Evolutionary conservation across 2,113 vertebrate species (phyloP).

Genomic region (Pterocles gutturalis): DNA sequence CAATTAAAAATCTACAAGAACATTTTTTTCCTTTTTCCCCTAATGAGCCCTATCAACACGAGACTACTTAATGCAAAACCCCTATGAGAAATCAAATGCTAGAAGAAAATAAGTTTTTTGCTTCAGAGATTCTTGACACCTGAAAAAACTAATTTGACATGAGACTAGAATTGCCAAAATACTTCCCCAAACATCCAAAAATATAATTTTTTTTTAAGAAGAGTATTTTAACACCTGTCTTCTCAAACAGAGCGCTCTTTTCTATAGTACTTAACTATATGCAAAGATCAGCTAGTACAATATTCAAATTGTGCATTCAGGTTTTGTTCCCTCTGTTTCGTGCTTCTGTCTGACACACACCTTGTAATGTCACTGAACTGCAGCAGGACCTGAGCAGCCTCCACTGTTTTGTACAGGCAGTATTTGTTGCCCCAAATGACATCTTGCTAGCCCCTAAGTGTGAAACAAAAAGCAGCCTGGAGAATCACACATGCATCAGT

Average conservation of each 20-base stretch:
- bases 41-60: not conserved
- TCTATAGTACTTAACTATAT: not conserved
- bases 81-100: not conserved
- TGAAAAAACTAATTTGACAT: not conserved
- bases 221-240: not conserved
- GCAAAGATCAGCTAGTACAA: not conserved
- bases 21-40: not conserved
- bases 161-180: constrained; percentile 27
- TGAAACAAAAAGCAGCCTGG: not conserved
- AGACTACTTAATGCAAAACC: not conserved
- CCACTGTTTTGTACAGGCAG: not conserved
- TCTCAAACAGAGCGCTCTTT: not conserved
- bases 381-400: not conserved
- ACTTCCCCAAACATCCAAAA: constrained; percentile 58
- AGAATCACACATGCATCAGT: not conserved
- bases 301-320: not conserved
- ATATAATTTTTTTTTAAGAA: constrained; percentile 49
- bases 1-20: not conserved
- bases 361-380: not conserved
- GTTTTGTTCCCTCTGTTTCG: not conserved
- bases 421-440: not conserved
- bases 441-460: not conserved
- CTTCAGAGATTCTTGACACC: not conserved
- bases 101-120: not conserved
- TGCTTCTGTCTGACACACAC: not conserved